Base-by-base conservation (phyloP, 2,797 vertebrate species). In the Pangasius macronema region DNA sequence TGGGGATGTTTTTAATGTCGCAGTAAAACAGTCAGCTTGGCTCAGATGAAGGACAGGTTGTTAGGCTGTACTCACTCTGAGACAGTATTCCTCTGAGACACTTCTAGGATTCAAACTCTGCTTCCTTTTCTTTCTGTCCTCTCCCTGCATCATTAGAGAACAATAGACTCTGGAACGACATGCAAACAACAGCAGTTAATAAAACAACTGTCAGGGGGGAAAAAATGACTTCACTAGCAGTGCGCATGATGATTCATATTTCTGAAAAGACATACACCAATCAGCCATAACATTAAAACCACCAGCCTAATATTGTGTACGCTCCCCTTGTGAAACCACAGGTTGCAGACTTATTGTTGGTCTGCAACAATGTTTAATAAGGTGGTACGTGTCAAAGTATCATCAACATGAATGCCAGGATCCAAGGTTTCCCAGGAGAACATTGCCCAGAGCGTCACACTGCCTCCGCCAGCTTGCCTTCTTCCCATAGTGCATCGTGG, bases 121-220 rank as follows among this genome's bases (percentile, higher is more conserved):
- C 89, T 93, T 93, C 90, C 89, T 92, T 79, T 88, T 93, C 84
- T 90, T 92, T 76, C 88, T 87, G n/a, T 93, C 90, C 82, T 92
- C 91, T 46, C 88, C 85, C 84, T 93, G 92, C 92, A 93, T 92
- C 86, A 86, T 92, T 90, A 89, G 85, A 89, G 86, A 90, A 86
- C 36, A 65, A 73, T 88, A 59, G 70, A 87, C 61, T 88, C 88
- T 92, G 65, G 59, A 82, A 51, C 18, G 49, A 57, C 18, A 85
- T 6, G 13, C n/a, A 76, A 67, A 89, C n/a, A 67, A 67, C 53
- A 55, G 59, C 8, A 63, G 76, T n/a, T 51, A 59, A 61, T 39
- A 82, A 85, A 86, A 68, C 4, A 67, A 63, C 18, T 36, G 57
- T 30, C 49, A 49, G 2, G 20, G 8, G 5, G 20, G n/a, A 27